Percentiles rank a stretch among this genome's conserved stretches.
Conservation (phyloP, 1,140 invertebrate species). For the Colletes gigas region DNA sequence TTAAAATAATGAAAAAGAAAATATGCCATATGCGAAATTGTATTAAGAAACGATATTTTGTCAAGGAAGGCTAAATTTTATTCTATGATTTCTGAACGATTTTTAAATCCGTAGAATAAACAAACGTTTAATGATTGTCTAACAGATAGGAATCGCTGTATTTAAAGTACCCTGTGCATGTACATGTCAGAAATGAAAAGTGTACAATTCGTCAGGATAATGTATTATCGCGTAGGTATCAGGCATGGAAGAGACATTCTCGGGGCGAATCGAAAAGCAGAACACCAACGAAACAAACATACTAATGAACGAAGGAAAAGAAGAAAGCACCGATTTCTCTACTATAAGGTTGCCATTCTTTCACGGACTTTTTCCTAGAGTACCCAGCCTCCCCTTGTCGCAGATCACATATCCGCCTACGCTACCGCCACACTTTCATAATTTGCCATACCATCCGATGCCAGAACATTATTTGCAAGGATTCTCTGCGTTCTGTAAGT, state of each 20-base stretch:
- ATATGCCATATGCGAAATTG: too few species aligned
- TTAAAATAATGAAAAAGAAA: too few species aligned
- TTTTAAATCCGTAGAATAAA: too few species aligned
- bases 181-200: background rate
- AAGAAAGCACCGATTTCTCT: conserved; percentile 34
- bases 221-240: background rate
- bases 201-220: background rate
- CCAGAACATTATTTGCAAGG: conserved; percentile 72
- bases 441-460: conserved; percentile 60
- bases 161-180: too few species aligned
- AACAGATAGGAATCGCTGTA: too few species aligned
- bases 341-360: conserved; percentile 60
- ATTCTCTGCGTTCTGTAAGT: conserved; percentile 77
- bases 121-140: too few species aligned
- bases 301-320: conserved; percentile 31
- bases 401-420: conserved; percentile 60
- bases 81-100: too few species aligned
- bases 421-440: conserved; percentile 61
- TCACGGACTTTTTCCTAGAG: conserved; percentile 62
- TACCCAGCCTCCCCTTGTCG: conserved; percentile 56
- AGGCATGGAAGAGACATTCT: background rate
- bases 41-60: too few species aligned
- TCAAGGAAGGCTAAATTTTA: too few species aligned
- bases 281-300: conserved; percentile 4
- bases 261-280: background rate